phyloP scores from a whole-genome alignment of 2,797 vertebrate species.

The Crax fasciolata region DNA sequence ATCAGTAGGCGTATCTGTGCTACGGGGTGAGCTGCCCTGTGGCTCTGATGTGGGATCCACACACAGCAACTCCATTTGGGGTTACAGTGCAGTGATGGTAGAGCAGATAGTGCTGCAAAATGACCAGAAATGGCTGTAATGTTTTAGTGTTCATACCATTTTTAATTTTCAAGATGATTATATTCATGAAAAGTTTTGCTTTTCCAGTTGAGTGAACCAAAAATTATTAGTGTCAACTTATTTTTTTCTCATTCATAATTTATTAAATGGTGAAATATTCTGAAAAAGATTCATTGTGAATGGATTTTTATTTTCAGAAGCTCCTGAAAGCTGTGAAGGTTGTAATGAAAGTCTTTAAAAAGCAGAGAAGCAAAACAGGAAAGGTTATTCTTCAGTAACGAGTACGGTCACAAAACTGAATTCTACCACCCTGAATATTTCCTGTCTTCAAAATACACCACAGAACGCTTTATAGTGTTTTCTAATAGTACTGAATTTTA shows the following conservation, averaged over 20 bases:
- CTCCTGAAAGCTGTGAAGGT: background rate
- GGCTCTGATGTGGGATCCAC: background rate
- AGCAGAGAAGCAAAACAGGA: background rate
- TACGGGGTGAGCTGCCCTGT: background rate
- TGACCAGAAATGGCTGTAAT: background rate
- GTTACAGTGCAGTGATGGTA: background rate
- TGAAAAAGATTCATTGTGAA: background rate
- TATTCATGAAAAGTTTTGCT: background rate
- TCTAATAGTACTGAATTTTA: background rate
- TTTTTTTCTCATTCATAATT: background rate
- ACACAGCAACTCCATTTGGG: accelerated
- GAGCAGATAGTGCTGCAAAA: background rate
- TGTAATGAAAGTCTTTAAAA: background rate
- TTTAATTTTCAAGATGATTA: background rate
- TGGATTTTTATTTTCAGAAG: background rate
- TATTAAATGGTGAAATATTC: background rate
- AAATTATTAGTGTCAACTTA: background rate
- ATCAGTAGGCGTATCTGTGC: background rate
- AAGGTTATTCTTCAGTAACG: background rate
- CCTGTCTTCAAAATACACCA: background rate
- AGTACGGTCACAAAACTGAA: background rate
- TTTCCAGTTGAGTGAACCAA: background rate
- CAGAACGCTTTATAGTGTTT: background rate
- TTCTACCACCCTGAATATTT: background rate
- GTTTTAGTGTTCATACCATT: background rate